A percentile compares a stretch with the other conserved stretches of the same genome.
Evolutionary conservation across 64 coral and sea anemone species (phyloP).

Genomic region (Exaiptasia diaphana): DNA sequence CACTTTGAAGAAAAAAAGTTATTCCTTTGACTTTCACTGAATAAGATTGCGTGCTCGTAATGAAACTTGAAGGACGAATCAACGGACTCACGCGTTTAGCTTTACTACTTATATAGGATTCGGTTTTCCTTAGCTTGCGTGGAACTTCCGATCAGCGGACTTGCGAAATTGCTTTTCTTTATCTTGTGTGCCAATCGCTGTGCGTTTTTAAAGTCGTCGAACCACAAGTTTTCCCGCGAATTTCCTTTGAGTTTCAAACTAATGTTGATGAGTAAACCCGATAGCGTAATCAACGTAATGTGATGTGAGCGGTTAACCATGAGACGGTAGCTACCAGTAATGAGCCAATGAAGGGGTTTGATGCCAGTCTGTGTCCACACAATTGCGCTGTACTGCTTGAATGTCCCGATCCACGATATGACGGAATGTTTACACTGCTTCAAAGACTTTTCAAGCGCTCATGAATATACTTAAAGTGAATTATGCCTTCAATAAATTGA

Average conservation of each 20-base stretch:
- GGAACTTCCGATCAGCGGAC: slow-evolving; percentile 87
- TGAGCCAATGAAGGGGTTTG: background rate
- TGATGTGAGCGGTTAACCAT: background rate
- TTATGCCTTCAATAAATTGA: background rate
- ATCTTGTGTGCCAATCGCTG: slow-evolving; percentile 74
- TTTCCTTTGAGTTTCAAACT: slow-evolving; percentile 54
- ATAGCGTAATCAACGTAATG: background rate
- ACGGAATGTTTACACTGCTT: slow-evolving; percentile 19
- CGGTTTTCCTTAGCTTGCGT: slow-evolving; percentile 67
- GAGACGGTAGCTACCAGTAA: background rate
- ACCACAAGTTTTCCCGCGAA: slow-evolving; percentile 71
- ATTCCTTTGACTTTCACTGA: no score
- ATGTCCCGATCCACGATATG: slow-evolving; percentile 6
- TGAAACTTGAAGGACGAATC: background rate
- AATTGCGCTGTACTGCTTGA: background rate
- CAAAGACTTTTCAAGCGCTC: slow-evolving; percentile 6
- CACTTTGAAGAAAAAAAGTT: no score
- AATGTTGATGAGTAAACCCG: slow-evolving; percentile 1
- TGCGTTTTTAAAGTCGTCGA: slow-evolving; percentile 23
- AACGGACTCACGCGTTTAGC: background rate
- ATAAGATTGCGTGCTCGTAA: background rate
- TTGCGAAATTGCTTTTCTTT: slow-evolving; percentile 80
- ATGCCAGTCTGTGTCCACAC: slow-evolving; percentile 25
- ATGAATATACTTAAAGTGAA: background rate
- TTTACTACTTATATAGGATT: slow-evolving; percentile 34